Base-by-base conservation (phyloP, 1,140 invertebrate species). In the Drusus annulatus region DNA sequence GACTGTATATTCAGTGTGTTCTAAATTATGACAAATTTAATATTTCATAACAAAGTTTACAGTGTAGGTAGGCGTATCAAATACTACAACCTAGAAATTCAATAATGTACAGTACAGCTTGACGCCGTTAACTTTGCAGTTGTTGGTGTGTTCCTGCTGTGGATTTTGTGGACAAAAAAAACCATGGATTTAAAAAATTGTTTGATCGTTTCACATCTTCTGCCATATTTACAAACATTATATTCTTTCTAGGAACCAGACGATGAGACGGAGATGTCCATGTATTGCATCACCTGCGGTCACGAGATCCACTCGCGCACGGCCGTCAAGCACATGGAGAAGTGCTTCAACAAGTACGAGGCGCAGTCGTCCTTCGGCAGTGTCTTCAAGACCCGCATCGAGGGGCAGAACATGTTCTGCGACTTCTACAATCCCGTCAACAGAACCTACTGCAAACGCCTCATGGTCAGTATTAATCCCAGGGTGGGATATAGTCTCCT, bases 261-360 rank as follows among this genome's bases (percentile, higher is more conserved):
- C 73, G 92, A 93, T 15, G 95, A 96, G 86, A 94, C 94, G 60
- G 96, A 98, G 85, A 94, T 94, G 81, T 96, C 94, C 71, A 95
- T 96, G 91, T 98, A 98, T 85, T 99, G 98, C 88, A 97, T 99
- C 15, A 98, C 98, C 0, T 99, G 98, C 90, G 98, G 98, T 0
- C 96, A 97, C 87, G 97, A 98, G 88, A 94, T 99, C 65, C 94
- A 96, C 86, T 95, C 95, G 0, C 91, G 94, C 50, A 96, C 94
- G 1, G 97, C 96, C 0, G 93, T 98, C 7, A 96, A 96, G 85
- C 98, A 98, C 84, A 96, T 98, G 95, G 97, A 98, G 88, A 97
- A 97, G 85, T 98, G 97, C 88, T 98, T 97, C 86, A 96, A 98
- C 83, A 98, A 98, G 92, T 97, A 98, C 88, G 98, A 99, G 87